Evolutionary conservation across 2,113 vertebrate species (phyloP).

Genomic region (Dromaius novaehollandiae): DNA sequence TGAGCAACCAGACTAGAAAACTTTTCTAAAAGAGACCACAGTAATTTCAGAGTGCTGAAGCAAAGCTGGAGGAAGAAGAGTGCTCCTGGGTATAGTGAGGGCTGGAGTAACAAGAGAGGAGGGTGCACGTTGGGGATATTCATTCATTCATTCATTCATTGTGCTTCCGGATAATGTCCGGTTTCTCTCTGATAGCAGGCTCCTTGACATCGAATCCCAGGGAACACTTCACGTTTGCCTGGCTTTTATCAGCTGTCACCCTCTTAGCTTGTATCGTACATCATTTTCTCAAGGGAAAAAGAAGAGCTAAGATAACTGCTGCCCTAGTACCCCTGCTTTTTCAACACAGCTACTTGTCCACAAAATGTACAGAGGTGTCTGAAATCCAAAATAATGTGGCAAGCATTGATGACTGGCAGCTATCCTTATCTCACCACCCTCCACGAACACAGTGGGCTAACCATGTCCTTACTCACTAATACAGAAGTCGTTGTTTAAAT

Average conservation of each 20-base stretch:
- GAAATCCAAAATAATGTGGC: not conserved
- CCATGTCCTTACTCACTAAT: not conserved
- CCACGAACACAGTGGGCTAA: not conserved
- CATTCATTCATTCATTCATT: not conserved
- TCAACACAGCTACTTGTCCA: constrained; percentile 38
- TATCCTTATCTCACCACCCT: constrained; percentile 11
- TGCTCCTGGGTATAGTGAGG: not conserved
- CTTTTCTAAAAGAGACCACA: not conserved
- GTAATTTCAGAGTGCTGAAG: not conserved
- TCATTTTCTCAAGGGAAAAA: constrained; percentile 50
- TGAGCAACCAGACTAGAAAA: not conserved
- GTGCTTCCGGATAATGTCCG: not conserved
- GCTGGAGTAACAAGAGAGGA: not conserved
- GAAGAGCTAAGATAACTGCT: constrained; percentile 21
- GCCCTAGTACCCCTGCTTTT: not conserved
- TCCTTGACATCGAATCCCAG: not conserved
- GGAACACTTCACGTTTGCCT: constrained; percentile 1
- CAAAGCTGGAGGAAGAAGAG: not conserved
- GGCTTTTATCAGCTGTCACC: constrained; percentile 52
- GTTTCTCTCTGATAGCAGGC: not conserved
- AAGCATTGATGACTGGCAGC: not conserved
- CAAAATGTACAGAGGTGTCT: not conserved
- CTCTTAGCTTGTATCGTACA: not conserved
- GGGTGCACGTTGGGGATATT: accelerated
- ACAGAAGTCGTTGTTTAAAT: constrained; percentile 21